Conservation (phyloP, 2,888 invertebrate genomes). For the Drosophila lacicola region DNA sequence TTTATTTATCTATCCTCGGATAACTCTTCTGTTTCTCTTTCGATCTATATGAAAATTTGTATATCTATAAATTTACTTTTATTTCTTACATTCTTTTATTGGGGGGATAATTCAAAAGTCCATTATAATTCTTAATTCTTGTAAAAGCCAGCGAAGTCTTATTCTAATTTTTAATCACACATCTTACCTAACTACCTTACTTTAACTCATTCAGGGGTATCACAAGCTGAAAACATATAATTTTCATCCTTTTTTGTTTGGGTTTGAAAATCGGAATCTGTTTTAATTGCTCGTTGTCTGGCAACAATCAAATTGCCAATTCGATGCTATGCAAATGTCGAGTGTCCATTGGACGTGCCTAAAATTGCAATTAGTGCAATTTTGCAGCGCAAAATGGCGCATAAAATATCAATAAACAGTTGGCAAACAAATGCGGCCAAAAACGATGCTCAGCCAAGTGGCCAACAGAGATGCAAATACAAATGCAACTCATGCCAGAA, state of each 20-base stretch:
- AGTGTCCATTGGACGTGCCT: conserved; percentile 64
- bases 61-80: not conserved
- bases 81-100: not conserved
- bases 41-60: no score
- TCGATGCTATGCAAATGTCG: conserved; percentile 73
- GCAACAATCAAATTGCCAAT: conserved; percentile 65
- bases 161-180: no score
- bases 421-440: conserved; percentile 36
- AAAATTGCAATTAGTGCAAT: conserved; percentile 75
- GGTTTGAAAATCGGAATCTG: conserved; percentile 23
- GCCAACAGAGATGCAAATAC: conserved; percentile 31
- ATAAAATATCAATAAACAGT: conserved; percentile 81
- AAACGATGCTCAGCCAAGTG: conserved; percentile 23
- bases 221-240: not conserved
- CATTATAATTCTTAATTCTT: no score
- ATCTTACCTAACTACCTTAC: not conserved
- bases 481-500: conserved; percentile 34
- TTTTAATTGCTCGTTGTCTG: conserved; percentile 37
- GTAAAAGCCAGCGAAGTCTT: no score
- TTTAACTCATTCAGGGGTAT: not conserved
- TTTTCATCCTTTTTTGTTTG: conserved; percentile 6
- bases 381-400: conserved; percentile 56
- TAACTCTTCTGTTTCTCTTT: no score
- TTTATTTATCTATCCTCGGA: not conserved
- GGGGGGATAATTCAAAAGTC: no score